These are phyloP conservation scores for Fissipunctia ypsillon DNA, from an alignment of 2,888 invertebrate genomes.

Conservation along the genomic window DNA sequence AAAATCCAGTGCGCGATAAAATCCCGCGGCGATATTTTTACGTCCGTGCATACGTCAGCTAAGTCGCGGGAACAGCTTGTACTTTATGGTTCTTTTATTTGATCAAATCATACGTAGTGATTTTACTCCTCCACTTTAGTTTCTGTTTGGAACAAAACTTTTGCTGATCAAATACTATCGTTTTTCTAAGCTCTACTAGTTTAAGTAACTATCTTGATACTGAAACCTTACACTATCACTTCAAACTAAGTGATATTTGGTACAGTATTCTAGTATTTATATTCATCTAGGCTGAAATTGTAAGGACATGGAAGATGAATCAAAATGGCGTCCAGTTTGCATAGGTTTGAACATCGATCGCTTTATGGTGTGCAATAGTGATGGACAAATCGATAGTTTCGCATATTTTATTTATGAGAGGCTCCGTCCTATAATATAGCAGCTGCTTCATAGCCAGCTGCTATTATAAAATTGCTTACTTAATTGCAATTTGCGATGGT, in stretches of 20 bases:
- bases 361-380: background rate
- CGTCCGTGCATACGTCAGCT: too few species aligned
- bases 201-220: background rate
- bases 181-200: background rate
- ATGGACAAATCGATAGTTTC: conserved; percentile 32
- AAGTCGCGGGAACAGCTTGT: too few species aligned
- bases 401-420: conserved; percentile 36
- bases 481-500: background rate
- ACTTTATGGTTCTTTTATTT: background rate
- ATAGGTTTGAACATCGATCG: background rate
- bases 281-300: background rate
- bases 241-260: conserved; percentile 23
- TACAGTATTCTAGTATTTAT: conserved; percentile 5
- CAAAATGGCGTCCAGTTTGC: conserved; percentile 17
- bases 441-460: background rate
- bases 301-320: conserved; percentile 6
- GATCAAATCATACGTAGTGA: background rate
- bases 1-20: too few species aligned
- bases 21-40: too few species aligned
- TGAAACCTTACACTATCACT: background rate
- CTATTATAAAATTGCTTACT: background rate
- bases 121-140: background rate
- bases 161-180: conserved; percentile 4
- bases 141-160: background rate
- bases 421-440: background rate